Evolutionary conservation across 1,140 invertebrate species (phyloP).

Genomic region (Bombus impatiens): DNA sequence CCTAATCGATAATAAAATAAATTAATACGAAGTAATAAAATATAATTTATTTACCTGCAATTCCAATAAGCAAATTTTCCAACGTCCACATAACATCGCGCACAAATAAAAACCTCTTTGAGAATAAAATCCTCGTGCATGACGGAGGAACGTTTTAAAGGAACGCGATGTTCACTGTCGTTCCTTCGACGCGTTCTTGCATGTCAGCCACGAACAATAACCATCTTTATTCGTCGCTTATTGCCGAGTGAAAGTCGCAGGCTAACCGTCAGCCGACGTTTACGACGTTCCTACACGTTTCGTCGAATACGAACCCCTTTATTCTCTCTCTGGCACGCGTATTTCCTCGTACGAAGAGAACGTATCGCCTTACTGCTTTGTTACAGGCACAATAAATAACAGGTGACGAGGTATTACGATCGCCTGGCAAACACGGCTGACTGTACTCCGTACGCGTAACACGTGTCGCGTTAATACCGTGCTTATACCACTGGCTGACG

Average conservation of each 20-base stretch:
- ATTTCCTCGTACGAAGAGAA: not conserved
- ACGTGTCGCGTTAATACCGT: conserved; percentile 36
- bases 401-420: conserved; percentile 37
- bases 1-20: too few relatives aligned
- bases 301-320: not conserved
- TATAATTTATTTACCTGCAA: too few relatives aligned
- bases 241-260: not conserved
- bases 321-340: not conserved
- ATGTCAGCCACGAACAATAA: conserved; percentile 1
- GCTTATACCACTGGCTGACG: conserved; percentile 22
- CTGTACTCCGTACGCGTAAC: not conserved
- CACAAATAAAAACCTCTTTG: too few relatives aligned
- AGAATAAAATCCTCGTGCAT: too few relatives aligned
- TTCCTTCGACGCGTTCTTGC: not conserved
- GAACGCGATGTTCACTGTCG: not conserved
- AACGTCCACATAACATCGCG: too few relatives aligned
- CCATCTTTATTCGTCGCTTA: conserved; percentile 10
- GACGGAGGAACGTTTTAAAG: not conserved
- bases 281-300: conserved; percentile 3
- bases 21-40: too few relatives aligned
- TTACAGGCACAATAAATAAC: conserved; percentile 40
- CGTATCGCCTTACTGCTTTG: conserved; percentile 13
- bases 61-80: too few relatives aligned
- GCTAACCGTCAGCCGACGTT: not conserved
- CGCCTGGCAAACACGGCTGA: not conserved